Percentiles rank a stretch among this genome's conserved stretches.
Evolutionary conservation across 2,888 invertebrate species (phyloP).

Genomic region (Lepidochrysops patricia): DNA sequence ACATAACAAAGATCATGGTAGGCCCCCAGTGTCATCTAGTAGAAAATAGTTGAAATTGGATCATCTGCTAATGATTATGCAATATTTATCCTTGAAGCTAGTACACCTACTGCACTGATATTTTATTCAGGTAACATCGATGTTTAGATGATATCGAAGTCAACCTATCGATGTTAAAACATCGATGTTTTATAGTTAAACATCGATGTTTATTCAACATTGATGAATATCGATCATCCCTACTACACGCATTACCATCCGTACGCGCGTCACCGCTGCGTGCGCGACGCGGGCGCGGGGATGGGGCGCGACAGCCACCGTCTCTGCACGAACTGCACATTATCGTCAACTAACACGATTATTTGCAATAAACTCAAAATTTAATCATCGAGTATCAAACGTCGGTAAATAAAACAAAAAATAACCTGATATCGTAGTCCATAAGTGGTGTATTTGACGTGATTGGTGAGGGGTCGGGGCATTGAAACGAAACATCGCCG

Average conservation of each 20-base stretch:
- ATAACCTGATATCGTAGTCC: slow-evolving; percentile 26
- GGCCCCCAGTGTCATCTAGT: no score
- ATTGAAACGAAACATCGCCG: slow-evolving; percentile 44
- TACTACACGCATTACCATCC: slow-evolving; percentile 45
- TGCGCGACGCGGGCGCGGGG: slow-evolving; percentile 43
- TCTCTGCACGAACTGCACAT: slow-evolving; percentile 19
- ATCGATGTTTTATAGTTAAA: no score
- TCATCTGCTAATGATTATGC: no score
- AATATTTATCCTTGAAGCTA: no score
- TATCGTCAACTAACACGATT: background rate
- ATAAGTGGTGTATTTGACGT: slow-evolving; percentile 22
- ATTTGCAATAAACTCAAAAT: background rate
- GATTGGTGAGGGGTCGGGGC: slow-evolving; percentile 43
- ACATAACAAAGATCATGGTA: no score
- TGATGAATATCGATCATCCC: no score
- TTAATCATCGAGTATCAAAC: background rate
- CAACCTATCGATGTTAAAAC: no score
- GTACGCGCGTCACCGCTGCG: slow-evolving; percentile 44
- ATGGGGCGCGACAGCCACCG: slow-evolving; percentile 29
- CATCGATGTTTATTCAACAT: no score
- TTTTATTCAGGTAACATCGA: no score
- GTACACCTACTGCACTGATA: no score
- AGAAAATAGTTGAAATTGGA: no score
- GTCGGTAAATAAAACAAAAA: background rate
- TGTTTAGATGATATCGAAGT: no score